Base-by-base conservation (phyloP, 2,888 invertebrate genomes). In the Drosophila robusta region DNA sequence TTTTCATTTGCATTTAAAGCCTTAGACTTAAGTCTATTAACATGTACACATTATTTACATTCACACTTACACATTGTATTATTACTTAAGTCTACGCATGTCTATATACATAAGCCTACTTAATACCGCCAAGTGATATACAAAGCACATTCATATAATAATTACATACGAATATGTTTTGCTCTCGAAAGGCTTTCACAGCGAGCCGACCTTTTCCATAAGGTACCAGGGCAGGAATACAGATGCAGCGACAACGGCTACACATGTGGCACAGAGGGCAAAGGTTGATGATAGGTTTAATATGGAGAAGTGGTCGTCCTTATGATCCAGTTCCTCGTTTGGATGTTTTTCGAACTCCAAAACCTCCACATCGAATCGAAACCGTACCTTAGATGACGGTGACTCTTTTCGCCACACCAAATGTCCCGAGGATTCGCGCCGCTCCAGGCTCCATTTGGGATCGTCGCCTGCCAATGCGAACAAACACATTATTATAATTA, bases 341-440 rank as follows among this genome's bases (percentile, higher is more conserved):
- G 92, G 92, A 77, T 91, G 90, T 58, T 92, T 92, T 65, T 91
- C 92, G 57, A 91, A 93, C 80, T 93, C 93, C 42, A 92, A 63
- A 12, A 93, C 92, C 73, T 93, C 93, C 32, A 93, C 93, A 55
- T 93, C 93, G 58, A 92, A 92, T 18, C 93, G 91, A 76, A 93
- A 93, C 38, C 92, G 92, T n/a, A 93, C 92, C 71, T 91, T 92
- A 3, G 92, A 91, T 60, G 90, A 84, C 24, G 91, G 92, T 3
- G 91, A 90, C 36, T 93, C 92, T 50, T 92, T 91, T 36, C 92
- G 89, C 93, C 93, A 93, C 18, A 93, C 93, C 67, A 93, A 89
- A 64, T 91, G 90, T 0, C 92, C 93, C 0, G 92, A 92, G 14
- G 93, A 93, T 50, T 91, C 92, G 12, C 92, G 86, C 8, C 93